Percentiles rank a stretch among this genome's conserved stretches.
These are phyloP conservation scores for Acholoe squamosa DNA, from an alignment of 2,888 invertebrate species.

Conservation along the genomic window DNA sequence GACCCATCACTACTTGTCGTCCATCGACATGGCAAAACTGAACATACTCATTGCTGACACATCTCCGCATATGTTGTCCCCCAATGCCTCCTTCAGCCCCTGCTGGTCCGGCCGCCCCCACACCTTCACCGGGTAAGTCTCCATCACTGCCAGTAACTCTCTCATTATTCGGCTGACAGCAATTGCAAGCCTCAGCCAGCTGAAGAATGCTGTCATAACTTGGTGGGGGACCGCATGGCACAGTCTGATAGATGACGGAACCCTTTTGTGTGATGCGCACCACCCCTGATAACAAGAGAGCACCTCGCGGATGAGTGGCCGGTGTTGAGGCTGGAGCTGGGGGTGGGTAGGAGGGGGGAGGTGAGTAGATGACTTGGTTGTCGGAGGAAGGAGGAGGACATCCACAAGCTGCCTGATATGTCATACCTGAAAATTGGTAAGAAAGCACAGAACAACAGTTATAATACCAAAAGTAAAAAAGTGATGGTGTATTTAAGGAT, in stretches of 20 bases:
- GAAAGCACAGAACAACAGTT: neutral
- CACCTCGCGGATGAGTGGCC: conserved; percentile 42
- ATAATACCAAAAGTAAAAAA: neutral
- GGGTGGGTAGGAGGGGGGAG: conserved; percentile 31
- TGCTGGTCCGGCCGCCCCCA: neutral
- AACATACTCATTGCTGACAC: conserved; percentile 54
- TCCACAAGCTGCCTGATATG: conserved; percentile 53
- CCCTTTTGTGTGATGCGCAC: conserved; percentile 13
- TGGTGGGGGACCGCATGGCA: conserved; percentile 59
- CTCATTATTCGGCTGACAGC: conserved; percentile 38
- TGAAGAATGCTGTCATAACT: conserved; percentile 61
- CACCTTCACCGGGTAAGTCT: conserved; percentile 8
- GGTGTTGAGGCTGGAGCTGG: conserved; percentile 32
- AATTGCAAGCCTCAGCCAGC: conserved; percentile 53
- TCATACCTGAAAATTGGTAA: conserved; percentile 55
- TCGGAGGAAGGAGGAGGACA: conserved; percentile 33
- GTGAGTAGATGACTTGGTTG: neutral
- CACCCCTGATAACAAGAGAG: conserved; percentile 41
- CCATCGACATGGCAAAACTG: conserved; percentile 54
- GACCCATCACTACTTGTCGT: conserved; percentile 39
- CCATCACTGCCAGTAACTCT: conserved; percentile 41
- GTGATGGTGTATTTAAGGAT: neutral
- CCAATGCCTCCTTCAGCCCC: conserved; percentile 23
- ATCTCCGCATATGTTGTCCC: neutral
- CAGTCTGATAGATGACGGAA: conserved; percentile 48